Evolutionary conservation across 1,140 invertebrate species (phyloP).

Genomic region (Probaryconus sp.): DNA sequence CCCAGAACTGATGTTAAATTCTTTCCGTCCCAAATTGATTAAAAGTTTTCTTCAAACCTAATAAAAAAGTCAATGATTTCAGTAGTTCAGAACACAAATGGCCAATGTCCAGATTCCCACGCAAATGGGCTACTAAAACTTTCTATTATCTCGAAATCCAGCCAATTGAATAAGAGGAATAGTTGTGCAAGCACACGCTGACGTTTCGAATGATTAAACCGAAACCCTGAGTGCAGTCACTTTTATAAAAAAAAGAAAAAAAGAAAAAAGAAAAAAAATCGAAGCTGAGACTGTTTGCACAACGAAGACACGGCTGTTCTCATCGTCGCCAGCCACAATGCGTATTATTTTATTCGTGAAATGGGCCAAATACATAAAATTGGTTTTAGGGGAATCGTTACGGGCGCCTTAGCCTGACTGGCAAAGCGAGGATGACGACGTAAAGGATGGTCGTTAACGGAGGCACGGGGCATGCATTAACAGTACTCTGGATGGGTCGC

Average conservation of each 20-base stretch:
- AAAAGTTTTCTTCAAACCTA: too few relatives aligned
- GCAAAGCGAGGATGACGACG: constrained; percentile 42
- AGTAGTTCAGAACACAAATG: too few relatives aligned
- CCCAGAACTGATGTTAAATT: too few relatives aligned
- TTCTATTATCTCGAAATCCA: background rate
- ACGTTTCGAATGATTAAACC: constrained; percentile 33
- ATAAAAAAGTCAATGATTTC: too few relatives aligned
- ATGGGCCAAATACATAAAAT: constrained; percentile 52
- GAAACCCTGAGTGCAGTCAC: constrained; percentile 30
- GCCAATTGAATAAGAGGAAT: background rate
- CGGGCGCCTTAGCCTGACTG: constrained; percentile 56
- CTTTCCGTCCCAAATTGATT: too few relatives aligned
- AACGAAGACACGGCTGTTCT: background rate
- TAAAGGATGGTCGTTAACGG: constrained; percentile 74
- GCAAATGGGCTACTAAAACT: too few relatives aligned
- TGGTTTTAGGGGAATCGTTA: constrained; percentile 54
- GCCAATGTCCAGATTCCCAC: too few relatives aligned
- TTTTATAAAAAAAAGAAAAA: too few relatives aligned
- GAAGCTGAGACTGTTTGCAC: too few relatives aligned
- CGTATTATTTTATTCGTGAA: constrained; percentile 37
- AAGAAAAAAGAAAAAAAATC: too few relatives aligned
- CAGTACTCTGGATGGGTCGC: constrained; percentile 75
- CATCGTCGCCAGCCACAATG: constrained; percentile 14
- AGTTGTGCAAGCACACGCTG: background rate
- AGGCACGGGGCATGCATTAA: constrained; percentile 77